Percentiles rank a stretch among this genome's conserved stretches.
These are phyloP conservation scores for Platycheirus rosarum DNA, from an alignment of 2,888 invertebrate species.

Conservation along the genomic window DNA sequence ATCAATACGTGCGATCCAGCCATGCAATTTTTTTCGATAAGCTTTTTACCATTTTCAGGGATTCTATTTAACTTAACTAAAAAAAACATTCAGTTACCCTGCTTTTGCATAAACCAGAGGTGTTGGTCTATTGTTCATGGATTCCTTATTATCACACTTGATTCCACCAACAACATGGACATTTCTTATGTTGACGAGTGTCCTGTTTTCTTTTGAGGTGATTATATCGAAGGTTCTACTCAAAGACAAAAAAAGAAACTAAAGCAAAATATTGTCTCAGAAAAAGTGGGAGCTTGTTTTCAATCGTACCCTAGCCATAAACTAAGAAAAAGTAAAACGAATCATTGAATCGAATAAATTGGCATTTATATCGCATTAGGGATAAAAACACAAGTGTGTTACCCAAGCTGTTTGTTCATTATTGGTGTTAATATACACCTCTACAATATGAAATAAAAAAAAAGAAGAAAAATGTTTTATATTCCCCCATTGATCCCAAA, in stretches of 20 bases:
- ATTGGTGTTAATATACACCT: slow-evolving; percentile 25
- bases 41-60: too few species aligned
- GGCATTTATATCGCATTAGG: slow-evolving; percentile 69
- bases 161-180: too few species aligned
- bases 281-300: too few species aligned
- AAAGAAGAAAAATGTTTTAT: slow-evolving; percentile 22
- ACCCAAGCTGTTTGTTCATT: slow-evolving; percentile 6
- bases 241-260: not conserved
- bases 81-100: too few species aligned
- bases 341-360: slow-evolving; percentile 63
- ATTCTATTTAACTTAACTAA: too few species aligned
- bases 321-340: slow-evolving; percentile 6
- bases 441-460: not conserved
- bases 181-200: too few species aligned
- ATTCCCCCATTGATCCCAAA: slow-evolving; percentile 28
- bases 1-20: too few species aligned
- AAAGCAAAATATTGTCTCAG: not conserved
- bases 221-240: not conserved
- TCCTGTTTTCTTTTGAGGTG: not conserved
- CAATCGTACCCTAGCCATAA: too few species aligned
- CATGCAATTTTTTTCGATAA: too few species aligned
- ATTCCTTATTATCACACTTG: too few species aligned
- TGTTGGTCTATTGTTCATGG: too few species aligned
- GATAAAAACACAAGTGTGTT: slow-evolving; percentile 49
- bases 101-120: too few species aligned